Conservation (phyloP, 2,113 vertebrate species). For the Festucalex cinctus region DNA sequence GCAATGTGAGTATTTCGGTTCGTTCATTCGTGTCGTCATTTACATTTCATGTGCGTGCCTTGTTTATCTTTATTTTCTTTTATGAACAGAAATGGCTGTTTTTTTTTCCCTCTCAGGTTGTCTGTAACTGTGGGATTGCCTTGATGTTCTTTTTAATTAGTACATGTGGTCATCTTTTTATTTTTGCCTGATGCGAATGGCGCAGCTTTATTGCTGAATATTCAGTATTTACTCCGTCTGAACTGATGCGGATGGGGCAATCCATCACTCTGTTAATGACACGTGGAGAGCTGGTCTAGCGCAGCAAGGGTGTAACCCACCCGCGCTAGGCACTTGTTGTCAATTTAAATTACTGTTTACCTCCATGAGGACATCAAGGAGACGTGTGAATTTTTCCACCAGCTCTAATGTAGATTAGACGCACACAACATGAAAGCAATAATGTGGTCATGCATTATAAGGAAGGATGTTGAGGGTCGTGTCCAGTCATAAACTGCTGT, state of each 20-base stretch:
- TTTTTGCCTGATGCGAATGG: background rate
- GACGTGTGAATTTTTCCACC: background rate
- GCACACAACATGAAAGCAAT: background rate
- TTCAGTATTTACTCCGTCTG: background rate
- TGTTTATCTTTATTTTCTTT: background rate
- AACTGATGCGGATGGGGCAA: background rate
- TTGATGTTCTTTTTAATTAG: background rate
- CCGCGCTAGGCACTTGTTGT: background rate
- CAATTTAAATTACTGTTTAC: background rate
- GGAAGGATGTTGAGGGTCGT: constrained; percentile 27
- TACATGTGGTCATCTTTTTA: background rate
- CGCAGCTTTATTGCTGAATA: background rate
- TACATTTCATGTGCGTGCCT: background rate
- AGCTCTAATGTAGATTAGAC: background rate
- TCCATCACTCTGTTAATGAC: background rate
- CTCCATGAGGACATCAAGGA: background rate
- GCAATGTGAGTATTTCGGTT: constrained; percentile 51
- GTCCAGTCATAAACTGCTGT: constrained; percentile 13
- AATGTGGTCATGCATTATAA: background rate
- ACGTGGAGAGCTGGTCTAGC: background rate
- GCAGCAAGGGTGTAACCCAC: constrained; percentile 25
- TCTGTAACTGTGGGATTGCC: background rate
- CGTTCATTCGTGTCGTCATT: background rate
- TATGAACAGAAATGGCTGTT: background rate
- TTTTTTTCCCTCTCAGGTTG: background rate